Percentiles rank a stretch among this genome's conserved stretches.
Conservation (phyloP, 1,140 invertebrate species). For the Lepidurus packardi region DNA sequence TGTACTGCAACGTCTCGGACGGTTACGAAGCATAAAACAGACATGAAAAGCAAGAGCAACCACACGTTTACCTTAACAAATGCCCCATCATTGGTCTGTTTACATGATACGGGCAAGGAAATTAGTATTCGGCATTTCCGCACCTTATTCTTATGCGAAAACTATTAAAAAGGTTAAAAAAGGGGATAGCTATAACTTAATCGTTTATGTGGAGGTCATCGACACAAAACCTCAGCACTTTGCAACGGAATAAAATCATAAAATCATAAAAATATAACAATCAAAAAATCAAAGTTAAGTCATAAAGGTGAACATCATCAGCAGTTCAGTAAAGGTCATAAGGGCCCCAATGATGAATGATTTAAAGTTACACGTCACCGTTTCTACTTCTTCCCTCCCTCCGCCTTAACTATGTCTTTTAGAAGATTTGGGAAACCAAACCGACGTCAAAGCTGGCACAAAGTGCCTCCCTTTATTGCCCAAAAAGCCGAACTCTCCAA, state of each 20-base stretch:
- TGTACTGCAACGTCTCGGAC: not conserved
- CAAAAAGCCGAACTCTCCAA: not conserved
- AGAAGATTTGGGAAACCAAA: not conserved
- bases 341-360: not conserved
- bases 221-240: slow-evolving; percentile 16
- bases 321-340: not conserved
- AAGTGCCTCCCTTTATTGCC: not conserved
- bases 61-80: not conserved
- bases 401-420: not conserved
- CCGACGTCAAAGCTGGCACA: not conserved
- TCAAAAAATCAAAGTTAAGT: slow-evolving; percentile 6
- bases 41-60: not conserved
- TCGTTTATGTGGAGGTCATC: slow-evolving; percentile 18
- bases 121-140: slow-evolving; percentile 11
- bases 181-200: not conserved
- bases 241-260: not conserved
- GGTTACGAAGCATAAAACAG: not conserved
- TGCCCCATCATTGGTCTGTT: slow-evolving; percentile 2
- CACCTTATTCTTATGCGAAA: not conserved
- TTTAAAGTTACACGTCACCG: not conserved
- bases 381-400: not conserved
- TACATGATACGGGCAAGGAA: not conserved
- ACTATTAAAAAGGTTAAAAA: not conserved
- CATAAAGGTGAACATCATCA: not conserved
- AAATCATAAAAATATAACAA: not conserved